Conservation (phyloP, 2,888 invertebrate genomes). For the Brenthis hecate region DNA sequence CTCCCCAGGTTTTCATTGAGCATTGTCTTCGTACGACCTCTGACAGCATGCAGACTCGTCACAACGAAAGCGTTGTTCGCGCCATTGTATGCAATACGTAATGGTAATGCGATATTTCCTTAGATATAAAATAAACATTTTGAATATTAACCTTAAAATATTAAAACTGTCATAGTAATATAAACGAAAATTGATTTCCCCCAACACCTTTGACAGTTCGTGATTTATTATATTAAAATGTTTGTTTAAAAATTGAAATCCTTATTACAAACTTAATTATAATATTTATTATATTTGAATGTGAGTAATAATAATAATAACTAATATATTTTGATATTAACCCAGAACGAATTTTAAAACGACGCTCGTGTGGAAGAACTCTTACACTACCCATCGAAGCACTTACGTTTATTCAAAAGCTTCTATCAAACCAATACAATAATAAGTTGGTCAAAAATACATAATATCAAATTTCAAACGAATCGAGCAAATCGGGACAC, state of each 20-base stretch:
- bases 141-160: neutral
- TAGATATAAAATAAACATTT: neutral
- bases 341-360: too few relatives aligned
- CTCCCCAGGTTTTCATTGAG: slow-evolving; percentile 64
- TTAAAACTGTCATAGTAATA: too few relatives aligned
- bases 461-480: slow-evolving; percentile 16
- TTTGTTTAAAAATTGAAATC: too few relatives aligned
- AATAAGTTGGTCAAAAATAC: slow-evolving; percentile 9
- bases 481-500: slow-evolving; percentile 17
- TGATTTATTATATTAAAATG: too few relatives aligned
- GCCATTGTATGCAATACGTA: slow-evolving; percentile 4
- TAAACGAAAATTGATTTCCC: too few relatives aligned
- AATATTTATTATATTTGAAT: too few relatives aligned
- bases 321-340: too few relatives aligned
- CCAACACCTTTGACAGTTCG: too few relatives aligned
- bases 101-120: slow-evolving; percentile 6
- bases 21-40: slow-evolving; percentile 76
- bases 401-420: neutral
- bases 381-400: neutral
- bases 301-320: too few relatives aligned
- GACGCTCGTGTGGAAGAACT: neutral
- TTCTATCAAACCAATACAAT: neutral
- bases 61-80: slow-evolving; percentile 33
- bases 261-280: too few relatives aligned
- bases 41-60: slow-evolving; percentile 46